Evolutionary conservation across 2,797 vertebrate genomes (phyloP).

Genomic region (Chiroxiphia lanceolata): DNA sequence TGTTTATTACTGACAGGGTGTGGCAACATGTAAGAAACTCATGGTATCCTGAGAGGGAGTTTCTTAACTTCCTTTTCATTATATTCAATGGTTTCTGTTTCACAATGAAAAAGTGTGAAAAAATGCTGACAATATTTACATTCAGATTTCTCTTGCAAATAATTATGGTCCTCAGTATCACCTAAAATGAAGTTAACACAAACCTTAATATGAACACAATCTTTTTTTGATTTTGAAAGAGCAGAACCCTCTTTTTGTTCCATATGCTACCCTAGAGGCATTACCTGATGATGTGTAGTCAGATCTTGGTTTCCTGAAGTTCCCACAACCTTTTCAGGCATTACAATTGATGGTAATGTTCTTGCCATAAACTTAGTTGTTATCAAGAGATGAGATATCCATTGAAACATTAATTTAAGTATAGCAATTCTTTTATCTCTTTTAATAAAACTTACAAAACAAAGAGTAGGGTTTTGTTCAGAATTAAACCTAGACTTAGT

Average conservation of each 20-base stretch:
- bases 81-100: slow-evolving; percentile 35
- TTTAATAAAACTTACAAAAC: background rate
- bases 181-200: background rate
- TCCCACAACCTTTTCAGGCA: background rate
- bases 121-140: slow-evolving; percentile 2
- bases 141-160: slow-evolving; percentile 9
- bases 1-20: slow-evolving; percentile 30
- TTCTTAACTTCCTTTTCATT: slow-evolving; percentile 43
- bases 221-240: background rate
- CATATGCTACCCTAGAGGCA: background rate
- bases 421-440: background rate
- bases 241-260: background rate
- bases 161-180: background rate
- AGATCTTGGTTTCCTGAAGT: slow-evolving; percentile 1
- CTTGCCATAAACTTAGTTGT: background rate
- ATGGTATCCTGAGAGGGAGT: background rate
- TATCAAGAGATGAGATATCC: background rate
- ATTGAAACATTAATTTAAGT: background rate
- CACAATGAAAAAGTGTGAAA: slow-evolving; percentile 29
- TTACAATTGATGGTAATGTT: background rate
- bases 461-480: background rate
- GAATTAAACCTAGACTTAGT: background rate
- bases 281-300: background rate
- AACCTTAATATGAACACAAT: background rate
- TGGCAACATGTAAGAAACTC: slow-evolving; percentile 21